Evolutionary conservation across 2,797 vertebrate species (phyloP), one percentile per base, ranked within the genome.

Genomic region (Coendou prehensilis): DNA sequence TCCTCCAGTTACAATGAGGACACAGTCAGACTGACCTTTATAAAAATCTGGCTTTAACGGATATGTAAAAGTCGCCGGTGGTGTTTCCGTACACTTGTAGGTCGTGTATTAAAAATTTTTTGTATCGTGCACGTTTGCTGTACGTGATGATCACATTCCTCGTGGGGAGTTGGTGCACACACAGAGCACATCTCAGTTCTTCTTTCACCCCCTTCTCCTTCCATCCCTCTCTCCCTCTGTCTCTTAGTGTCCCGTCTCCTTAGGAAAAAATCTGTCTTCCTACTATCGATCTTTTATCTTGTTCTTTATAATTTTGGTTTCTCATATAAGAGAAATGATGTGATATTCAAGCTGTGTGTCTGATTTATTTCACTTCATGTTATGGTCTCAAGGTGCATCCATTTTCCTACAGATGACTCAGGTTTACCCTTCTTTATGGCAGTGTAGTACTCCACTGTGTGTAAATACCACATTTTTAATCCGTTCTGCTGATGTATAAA

Each of bases 11-110:
- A 67, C 45, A 13, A 47, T 22, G 13, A 87, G 17, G 41, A 37
- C 23, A 37, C 37, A 69, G 26, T 83, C 80, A 63, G 10, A 18
- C 23, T 52, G 23, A 79, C 22, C 15, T 47, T 37, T 8, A 37
- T 23, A 57, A 37, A 41, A 11, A 57, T 57, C 56, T 37, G 22
- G n/a, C 37, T 81, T 57, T 57, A 14, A 54, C 26, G 11, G 20
- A 37, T 14, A 3, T 10, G 3, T 23, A 57, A 37, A 56, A 23
- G 22, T n/a, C 4, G 20, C 54, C 1, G 10, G 22, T 14, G 6
- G 20, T 2, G 20, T 13, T n/a, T 67, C 30, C 64, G 18, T 10
- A 1, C 1, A 6, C 64, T 67, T 1, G 2, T 67, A 5, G 7
- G 33, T 2, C 15, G 6, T 67, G 33, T 67, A 15, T 17, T 67